A percentile compares a stretch with the other conserved stretches of the same genome.
These are phyloP conservation scores for Chironex yamaguchii DNA, from an alignment of 30 jellyfish, hydroid and myxozoan genomes.

Conservation along the genomic window DNA sequence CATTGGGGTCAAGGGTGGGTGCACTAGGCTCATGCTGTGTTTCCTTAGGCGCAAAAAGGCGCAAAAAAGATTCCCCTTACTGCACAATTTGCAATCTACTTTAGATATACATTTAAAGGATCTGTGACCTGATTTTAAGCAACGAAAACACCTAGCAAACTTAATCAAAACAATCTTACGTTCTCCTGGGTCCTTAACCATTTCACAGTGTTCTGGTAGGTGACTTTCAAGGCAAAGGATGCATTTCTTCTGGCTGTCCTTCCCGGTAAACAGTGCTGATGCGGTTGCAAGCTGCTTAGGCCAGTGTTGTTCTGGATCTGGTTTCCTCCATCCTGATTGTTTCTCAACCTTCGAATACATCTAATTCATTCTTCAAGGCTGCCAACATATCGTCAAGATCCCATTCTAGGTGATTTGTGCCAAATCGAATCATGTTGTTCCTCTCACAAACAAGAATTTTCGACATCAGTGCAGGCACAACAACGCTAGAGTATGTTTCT, in stretches of 20 bases:
- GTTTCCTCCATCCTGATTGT: constrained; percentile 5
- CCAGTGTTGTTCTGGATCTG: neutral
- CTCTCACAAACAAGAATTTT: constrained; percentile 29
- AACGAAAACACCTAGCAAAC: neutral
- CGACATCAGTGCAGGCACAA: constrained; percentile 29
- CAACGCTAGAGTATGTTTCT: constrained; percentile 27
- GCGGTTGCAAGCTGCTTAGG: constrained; percentile 1
- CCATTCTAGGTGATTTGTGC: constrained; percentile 41
- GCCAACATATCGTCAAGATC: constrained; percentile 22
- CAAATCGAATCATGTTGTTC: constrained; percentile 49
- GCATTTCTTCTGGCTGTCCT: constrained; percentile 7
- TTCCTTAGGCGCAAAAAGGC: neutral
- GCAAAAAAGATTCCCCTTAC: constrained; percentile 1
- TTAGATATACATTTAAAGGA: neutral
- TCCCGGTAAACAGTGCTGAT: constrained; percentile 6
- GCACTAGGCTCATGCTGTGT: neutral
- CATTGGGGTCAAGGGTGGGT: neutral
- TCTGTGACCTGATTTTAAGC: neutral
- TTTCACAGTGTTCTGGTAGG: constrained; percentile 5
- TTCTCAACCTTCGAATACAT: constrained; percentile 1
- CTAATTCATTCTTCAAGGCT: constrained; percentile 5
- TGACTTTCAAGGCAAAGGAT: constrained; percentile 5
- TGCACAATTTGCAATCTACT: constrained; percentile 6
- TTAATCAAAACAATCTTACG: neutral
- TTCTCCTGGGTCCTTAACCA: constrained; percentile 8